Evolutionary conservation across 2,888 invertebrate species (phyloP), one percentile per base, ranked within the genome.

Genomic region (Thereva unica): DNA sequence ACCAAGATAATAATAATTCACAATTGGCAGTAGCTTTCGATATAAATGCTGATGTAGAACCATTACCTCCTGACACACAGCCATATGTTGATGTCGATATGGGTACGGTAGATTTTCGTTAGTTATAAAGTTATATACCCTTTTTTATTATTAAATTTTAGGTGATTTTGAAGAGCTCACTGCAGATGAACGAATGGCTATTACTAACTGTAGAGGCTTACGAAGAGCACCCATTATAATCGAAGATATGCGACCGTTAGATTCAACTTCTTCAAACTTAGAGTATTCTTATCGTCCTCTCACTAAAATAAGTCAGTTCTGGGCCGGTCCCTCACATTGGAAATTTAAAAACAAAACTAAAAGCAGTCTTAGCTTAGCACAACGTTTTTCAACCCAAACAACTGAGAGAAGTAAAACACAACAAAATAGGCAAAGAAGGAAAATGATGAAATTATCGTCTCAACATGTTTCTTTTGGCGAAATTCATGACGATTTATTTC

Each of bases 241-340:
- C 61, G 81, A 84, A 2, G 86, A 87, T 78, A 82, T 86, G 78
- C 82, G 86, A 10, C 87, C 88, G 1, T 77, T 77, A 37, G 82
- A 80, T 68, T 78, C 83, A 53, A 74, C 72, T 10, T 83, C 82
- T 73, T 78, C 84, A 42, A 82, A 76, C 66, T 83, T 87, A 50
- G 91, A 92, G 78, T 92, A 91, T 80, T 89, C 89, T 0, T 91
- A 90, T 86, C 78, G 84, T 83, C 77, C 85, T 77, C 75, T 77
- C 78, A 82, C 77, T 72, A 79, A 76, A 76, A 81, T 81, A 8
- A 78, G 77, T 45, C 79, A 80, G 67, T 81, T 87, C 71, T 93
- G 93, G 93, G 91, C 91, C 34, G 93, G 93, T 0, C 93, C 93
- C 40, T 83, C 87, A 52, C 91, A 93, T 80, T 93, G 93, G 93